Conservation (phyloP, 2,888 invertebrate genomes). For the Odontocolon sp. region DNA sequence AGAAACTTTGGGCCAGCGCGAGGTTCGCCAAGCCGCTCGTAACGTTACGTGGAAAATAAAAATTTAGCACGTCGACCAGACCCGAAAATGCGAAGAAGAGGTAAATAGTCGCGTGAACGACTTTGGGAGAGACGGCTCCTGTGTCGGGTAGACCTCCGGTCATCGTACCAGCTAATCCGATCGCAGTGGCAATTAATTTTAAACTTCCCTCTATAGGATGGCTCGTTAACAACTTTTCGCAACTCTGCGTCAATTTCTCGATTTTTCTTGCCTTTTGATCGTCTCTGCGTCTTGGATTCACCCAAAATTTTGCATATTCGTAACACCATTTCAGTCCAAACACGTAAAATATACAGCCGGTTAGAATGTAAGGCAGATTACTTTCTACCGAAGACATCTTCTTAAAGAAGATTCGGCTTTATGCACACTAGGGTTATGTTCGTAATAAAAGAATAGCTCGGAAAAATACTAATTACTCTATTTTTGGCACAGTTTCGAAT, state of each 20-base stretch:
- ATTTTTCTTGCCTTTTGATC: slow-evolving; percentile 60
- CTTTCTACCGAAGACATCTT: slow-evolving; percentile 63
- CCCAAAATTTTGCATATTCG: slow-evolving; percentile 75
- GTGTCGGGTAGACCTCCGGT: slow-evolving; percentile 68
- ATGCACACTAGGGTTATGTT: slow-evolving; percentile 14
- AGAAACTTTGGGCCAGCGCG: slow-evolving; percentile 78
- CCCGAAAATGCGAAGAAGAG: slow-evolving; percentile 80
- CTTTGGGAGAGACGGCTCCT: slow-evolving; percentile 72
- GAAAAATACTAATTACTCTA: not conserved
- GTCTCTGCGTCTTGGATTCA: slow-evolving; percentile 62
- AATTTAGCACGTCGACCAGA: slow-evolving; percentile 78
- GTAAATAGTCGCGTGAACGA: slow-evolving; percentile 78
- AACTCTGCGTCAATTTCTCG: slow-evolving; percentile 63
- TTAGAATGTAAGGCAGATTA: slow-evolving; percentile 70
- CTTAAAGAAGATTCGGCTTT: not conserved
- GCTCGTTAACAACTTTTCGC: slow-evolving; percentile 65
- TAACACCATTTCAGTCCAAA: slow-evolving; percentile 77
- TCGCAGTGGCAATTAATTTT: slow-evolving; percentile 74
- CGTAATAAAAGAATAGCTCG: not conserved
- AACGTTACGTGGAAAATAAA: slow-evolving; percentile 78
- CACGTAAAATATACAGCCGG: slow-evolving; percentile 73
- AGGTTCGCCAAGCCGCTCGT: slow-evolving; percentile 77
- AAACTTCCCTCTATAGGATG: slow-evolving; percentile 75
- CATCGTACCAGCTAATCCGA: slow-evolving; percentile 73
- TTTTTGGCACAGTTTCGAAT: slow-evolving; percentile 24